Evolutionary conservation across 2,797 vertebrate genomes (phyloP), one percentile per base, ranked within the genome.

Genomic region (Potorous gilbertii): DNA sequence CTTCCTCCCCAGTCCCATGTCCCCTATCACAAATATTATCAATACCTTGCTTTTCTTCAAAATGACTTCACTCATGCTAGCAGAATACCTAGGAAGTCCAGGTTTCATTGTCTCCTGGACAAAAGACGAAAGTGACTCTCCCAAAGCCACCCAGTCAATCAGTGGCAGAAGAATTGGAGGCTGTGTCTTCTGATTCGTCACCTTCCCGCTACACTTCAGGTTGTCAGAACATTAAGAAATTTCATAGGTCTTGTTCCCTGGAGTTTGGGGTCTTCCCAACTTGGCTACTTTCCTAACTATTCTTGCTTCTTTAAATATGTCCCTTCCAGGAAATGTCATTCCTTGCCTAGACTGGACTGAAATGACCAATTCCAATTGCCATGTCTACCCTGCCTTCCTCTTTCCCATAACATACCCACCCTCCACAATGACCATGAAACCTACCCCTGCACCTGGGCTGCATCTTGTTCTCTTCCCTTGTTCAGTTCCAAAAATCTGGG

Each of bases 401-500:
- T 11, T 81, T 81, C 40, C 21, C 21, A 46, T 13, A 66, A 24
- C 2, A 81, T 3, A 3, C 40, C 74, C 2, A 3, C 40, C 74
- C 8, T 81, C 40, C 21, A 46, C 40, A 46, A 34, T 5, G 34
- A 46, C 40, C 93, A 54, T 91, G 92, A 91, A 66, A 93, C 93
- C 92, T 91, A 52, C 56, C 93, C 87, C 91, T 50, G 55, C 40
- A 34, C 29, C 34, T 46, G 62, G 87, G 57, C 95, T 55, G 5
- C 56, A 89, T 50, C 31, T 29, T 91, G 90, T 90, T 91, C 94
- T 56, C 57, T 81, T 95, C 34, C 57, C 34, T 91, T 56, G 57
- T 94, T 92, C 81, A 90, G 55, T 91, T 40, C 74, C 29, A 62
- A 11, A 24, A 31, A 34, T n/a, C 31, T 40, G 90, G 31, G 31